Percentiles rank a stretch among this genome's conserved stretches.
phyloP scores from a whole-genome alignment of 2,797 vertebrate genomes.

The Oreochromis mossambicus region DNA sequence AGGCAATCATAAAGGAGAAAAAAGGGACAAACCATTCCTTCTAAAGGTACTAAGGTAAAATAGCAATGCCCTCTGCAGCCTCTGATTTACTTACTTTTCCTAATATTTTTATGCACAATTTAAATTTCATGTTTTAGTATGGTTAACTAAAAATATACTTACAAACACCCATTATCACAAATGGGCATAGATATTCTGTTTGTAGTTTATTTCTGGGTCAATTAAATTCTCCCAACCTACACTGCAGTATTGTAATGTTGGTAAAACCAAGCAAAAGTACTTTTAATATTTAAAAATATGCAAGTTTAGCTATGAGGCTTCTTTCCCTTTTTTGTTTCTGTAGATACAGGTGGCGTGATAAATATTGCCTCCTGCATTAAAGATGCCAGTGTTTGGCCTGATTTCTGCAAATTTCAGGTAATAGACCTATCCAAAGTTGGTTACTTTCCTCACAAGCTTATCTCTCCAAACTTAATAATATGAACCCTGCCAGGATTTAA shows the following conservation, averaged over 20 bases:
- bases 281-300: background rate
- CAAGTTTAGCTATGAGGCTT: background rate
- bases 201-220: background rate
- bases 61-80: background rate
- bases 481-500: slow-evolving; percentile 19
- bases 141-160: background rate
- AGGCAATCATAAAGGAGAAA: no score
- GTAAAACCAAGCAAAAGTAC: background rate
- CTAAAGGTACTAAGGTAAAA: no score
- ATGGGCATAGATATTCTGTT: background rate
- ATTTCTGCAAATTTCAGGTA: slow-evolving; percentile 1
- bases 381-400: background rate
- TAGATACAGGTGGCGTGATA: background rate
- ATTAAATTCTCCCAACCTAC: background rate
- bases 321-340: background rate
- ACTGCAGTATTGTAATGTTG: background rate
- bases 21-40: no score
- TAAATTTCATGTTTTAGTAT: no score
- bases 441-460: slow-evolving; percentile 18
- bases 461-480: slow-evolving; percentile 13
- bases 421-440: slow-evolving; percentile 20
- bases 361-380: background rate
- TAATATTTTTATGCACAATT: background rate
- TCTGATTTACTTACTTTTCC: background rate
- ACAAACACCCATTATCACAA: background rate